Evolutionary conservation across 2,113 vertebrate genomes (phyloP), one percentile per base, ranked within the genome.

Genomic region (Limnothrissa miodon): DNA sequence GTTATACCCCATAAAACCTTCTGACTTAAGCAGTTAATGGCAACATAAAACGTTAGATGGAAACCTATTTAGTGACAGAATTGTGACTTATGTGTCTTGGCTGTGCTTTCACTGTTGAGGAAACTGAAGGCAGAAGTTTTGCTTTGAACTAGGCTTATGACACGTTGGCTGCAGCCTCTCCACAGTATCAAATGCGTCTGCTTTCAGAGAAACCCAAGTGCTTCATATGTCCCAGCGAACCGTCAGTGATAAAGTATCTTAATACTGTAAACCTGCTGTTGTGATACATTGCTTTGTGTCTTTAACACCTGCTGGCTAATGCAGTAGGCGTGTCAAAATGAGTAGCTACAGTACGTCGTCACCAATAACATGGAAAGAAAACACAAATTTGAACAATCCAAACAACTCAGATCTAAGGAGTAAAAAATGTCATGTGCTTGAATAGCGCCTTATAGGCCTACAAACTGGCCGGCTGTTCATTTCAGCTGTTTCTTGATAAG

Each of bases 271-370:
- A 74, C 66, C 6, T 42, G 42, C 6, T 17, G 29, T 74, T 39
- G 15, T 36, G 66, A 74, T 74, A 74, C 66, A 74, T 74, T 74
- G 25, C 66, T 74, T 15, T 74, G 66, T 36, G 66, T 74, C 66
- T 19, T n/a, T 74, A 36, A 74, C 66, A 39, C 66, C 66, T 74
- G 66, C 29, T 29, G 66, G 1, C 66, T 33, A 74, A 17, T 36
- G 33, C 11, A 74, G 66, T 15, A 33, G 66, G 33, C 66, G 36
- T 36, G 66, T 74, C 66, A 74, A 36, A 36, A 39, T 13, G 3
- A 74, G 36, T 29, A 74, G 29, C 10, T 74, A 39, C 66, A 74
- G 66, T 33, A 74, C 33, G 33, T 74, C 66, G 25, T 74, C 36
- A 74, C 29, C 4, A 36, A 5, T 36, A 74, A 17, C 66, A 36